These are phyloP conservation scores for Melinaea marsaeus DNA, from an alignment of 2,888 invertebrate genomes.

Conservation along the genomic window DNA sequence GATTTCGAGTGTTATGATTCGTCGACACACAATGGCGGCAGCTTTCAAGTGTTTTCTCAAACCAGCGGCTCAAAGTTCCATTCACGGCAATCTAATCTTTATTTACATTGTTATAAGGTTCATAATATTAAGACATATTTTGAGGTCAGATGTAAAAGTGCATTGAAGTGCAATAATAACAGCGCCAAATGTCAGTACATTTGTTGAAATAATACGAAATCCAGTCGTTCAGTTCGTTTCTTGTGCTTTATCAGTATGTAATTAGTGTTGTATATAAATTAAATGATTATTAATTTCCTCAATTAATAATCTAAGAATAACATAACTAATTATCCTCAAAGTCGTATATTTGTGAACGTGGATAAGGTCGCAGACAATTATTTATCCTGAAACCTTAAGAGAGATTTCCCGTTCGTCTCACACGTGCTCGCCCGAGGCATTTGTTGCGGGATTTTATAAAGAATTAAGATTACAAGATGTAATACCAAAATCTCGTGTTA, in stretches of 20 bases:
- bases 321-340: not conserved
- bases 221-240: constrained; percentile 14
- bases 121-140: constrained; percentile 12
- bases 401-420: constrained; percentile 37
- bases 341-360: not conserved
- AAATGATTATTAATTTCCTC: not conserved
- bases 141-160: constrained; percentile 51
- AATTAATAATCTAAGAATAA: not conserved
- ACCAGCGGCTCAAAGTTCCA: constrained; percentile 32
- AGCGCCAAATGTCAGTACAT: constrained; percentile 61
- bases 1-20: constrained; percentile 68
- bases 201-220: constrained; percentile 57
- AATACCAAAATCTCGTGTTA: not conserved
- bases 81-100: constrained; percentile 16
- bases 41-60: constrained; percentile 69
- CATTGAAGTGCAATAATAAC: constrained; percentile 66
- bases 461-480: not conserved
- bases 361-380: not conserved
- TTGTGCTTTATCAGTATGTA: not conserved
- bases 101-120: constrained; percentile 19
- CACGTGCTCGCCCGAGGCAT: constrained; percentile 37
- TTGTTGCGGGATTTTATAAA: constrained; percentile 24
- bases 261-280: not conserved
- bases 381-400: constrained; percentile 21
- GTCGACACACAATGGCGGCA: constrained; percentile 59